These are phyloP conservation scores for Dicaeum eximium DNA, from an alignment of 2,113 vertebrate genomes.

Conservation along the genomic window DNA sequence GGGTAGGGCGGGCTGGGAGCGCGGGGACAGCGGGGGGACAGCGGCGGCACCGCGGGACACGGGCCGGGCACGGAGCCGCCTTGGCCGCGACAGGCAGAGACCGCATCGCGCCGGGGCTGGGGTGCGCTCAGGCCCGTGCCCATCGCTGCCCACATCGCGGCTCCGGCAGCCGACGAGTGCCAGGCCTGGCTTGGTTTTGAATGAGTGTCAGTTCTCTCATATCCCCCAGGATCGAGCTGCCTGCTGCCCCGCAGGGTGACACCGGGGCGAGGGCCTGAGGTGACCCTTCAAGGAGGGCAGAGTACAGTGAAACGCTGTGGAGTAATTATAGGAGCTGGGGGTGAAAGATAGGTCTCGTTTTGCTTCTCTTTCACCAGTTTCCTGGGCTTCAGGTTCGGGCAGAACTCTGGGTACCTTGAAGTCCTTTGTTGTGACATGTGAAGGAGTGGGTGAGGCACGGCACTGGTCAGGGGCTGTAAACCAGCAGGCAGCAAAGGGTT, in stretches of 20 bases:
- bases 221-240: neutral
- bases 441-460: neutral
- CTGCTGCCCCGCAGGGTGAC: neutral
- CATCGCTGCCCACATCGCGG: neutral
- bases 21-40: accelerated
- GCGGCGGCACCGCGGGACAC: neutral
- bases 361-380: neutral
- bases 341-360: neutral
- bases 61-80: neutral
- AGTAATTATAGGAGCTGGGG: no score
- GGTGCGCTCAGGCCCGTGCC: neutral
- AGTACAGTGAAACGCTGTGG: neutral
- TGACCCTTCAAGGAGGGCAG: neutral
- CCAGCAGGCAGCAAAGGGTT: neutral
- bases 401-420: neutral
- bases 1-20: neutral
- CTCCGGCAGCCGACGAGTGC: neutral
- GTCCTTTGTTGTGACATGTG: no score
- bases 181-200: neutral
- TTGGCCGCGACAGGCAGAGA: neutral
- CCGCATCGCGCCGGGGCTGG: neutral
- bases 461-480: neutral
- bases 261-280: neutral
- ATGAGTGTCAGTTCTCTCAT: neutral
- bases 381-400: neutral